phyloP scores from a whole-genome alignment of 1,140 invertebrate species.

The Magallana gigas region DNA sequence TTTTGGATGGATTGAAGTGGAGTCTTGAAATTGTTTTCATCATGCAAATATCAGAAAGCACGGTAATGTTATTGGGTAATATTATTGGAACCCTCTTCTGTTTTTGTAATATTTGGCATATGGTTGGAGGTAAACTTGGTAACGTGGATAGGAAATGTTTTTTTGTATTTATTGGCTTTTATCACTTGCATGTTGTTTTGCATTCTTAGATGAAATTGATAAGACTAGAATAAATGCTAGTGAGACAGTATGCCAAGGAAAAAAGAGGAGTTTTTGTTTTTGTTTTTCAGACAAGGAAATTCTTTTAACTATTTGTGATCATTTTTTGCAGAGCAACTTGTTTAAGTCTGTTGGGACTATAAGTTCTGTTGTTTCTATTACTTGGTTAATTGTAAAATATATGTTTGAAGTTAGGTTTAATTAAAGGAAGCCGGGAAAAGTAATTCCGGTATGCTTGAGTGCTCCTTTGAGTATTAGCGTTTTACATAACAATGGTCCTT shows the following conservation, averaged over 20 bases:
- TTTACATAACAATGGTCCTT: no score
- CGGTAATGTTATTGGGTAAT: neutral
- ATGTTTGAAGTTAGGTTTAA: no score
- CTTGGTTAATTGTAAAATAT: no score
- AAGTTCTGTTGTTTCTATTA: no score
- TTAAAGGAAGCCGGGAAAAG: no score
- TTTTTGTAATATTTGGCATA: neutral
- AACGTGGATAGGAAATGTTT: neutral
- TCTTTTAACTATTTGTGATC: no score
- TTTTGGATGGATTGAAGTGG: conserved; percentile 6
- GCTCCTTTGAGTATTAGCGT: no score
- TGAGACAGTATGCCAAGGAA: neutral
- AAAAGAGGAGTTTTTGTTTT: no score
- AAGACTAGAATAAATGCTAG: neutral
- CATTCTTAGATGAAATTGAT: neutral
- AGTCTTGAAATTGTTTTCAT: conserved; percentile 4
- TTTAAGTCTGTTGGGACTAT: no score
- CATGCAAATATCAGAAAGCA: conserved; percentile 12
- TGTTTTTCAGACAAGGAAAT: neutral
- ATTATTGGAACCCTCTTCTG: neutral
- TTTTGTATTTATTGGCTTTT: neutral
- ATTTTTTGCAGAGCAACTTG: no score
- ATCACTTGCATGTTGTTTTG: neutral
- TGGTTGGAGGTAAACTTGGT: neutral
- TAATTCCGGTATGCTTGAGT: no score